These are phyloP conservation scores for Tinea trinotella DNA, from an alignment of 2,888 invertebrate genomes.

Conservation along the genomic window DNA sequence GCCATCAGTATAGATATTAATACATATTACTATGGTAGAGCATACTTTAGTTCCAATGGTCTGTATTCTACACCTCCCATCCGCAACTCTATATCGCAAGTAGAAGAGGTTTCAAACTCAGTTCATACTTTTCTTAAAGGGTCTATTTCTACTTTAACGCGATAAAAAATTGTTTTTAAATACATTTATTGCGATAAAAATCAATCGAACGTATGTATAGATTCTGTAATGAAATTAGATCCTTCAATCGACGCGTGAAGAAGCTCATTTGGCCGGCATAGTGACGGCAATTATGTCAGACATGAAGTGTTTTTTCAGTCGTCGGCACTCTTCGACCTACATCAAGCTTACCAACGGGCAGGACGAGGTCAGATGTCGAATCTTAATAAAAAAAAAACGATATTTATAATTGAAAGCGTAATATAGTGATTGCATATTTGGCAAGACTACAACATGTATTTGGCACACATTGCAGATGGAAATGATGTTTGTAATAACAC, in stretches of 20 bases:
- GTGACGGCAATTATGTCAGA: too few relatives aligned
- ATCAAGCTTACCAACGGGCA: too few relatives aligned
- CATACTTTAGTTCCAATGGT: neutral
- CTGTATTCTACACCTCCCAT: neutral
- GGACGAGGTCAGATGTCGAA: too few relatives aligned
- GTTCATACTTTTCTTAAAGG: constrained; percentile 61
- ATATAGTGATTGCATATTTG: neutral
- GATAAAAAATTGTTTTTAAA: constrained; percentile 20
- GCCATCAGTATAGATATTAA: too few relatives aligned
- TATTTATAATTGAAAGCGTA: too few relatives aligned
- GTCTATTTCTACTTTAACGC: neutral
- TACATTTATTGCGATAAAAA: constrained; percentile 19
- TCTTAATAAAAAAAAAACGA: too few relatives aligned
- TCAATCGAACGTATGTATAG: too few relatives aligned
- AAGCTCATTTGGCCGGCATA: too few relatives aligned
- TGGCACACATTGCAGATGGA: constrained; percentile 3
- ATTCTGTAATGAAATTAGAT: neutral
- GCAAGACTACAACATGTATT: constrained; percentile 8
- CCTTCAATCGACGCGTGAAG: too few relatives aligned
- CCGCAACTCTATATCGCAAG: constrained; percentile 19
- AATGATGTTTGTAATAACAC: neutral
- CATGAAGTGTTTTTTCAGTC: too few relatives aligned
- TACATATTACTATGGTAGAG: neutral
- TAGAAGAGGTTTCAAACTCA: constrained; percentile 31
- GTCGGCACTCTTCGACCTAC: too few relatives aligned